Evolutionary conservation across 2,888 invertebrate species (phyloP), one percentile per base, ranked within the genome.

Genomic region (Hedychridium roseum): DNA sequence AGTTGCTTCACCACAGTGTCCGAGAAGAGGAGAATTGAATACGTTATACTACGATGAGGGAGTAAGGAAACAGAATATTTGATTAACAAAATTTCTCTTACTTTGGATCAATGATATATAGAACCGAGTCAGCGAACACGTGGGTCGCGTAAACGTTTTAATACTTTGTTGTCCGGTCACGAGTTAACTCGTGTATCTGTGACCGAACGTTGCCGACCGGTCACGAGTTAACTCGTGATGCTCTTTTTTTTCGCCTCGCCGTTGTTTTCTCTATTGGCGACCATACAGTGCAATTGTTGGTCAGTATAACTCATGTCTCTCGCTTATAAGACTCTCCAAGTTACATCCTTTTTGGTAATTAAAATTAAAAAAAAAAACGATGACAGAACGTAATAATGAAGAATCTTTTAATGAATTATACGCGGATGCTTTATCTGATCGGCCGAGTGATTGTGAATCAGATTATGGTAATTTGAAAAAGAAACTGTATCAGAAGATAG

Each of bases 401-500:
- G 12, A 40, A 40, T 26, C 30, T 14, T 40, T 40, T 11, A 40
- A 40, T 18, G 20, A 40, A 40, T 31, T 30, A 40, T 40, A 18
- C 28, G 30, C 18, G 11, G 31, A 40, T 20, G 17, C 30, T 40
- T 40, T 35, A 43, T 40, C 40, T 17, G 40, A 40, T 40, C 18
- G 40, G 28, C 20, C 21, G 30, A 40, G 40, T 40, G 40, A 40
- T 30, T 31, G n/a, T 31, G 40, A 30, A 40, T 23, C 15, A 30
- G 31, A 20, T 40, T 21, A 23, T 36, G 21, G 21, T 36, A 20
- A 36, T 16, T 20, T 21, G 36, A 38, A 28, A 39, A 27, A 27
- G 27, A 38, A 26, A 23, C 21, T 42, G 26, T 20, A 28, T 42
- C 42, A 34, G 15, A 42, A 14, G 32, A 42, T 28, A 42, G 42